These are phyloP conservation scores for Rattus rattus DNA, from an alignment of 2,113 vertebrate species.

Conservation along the genomic window DNA sequence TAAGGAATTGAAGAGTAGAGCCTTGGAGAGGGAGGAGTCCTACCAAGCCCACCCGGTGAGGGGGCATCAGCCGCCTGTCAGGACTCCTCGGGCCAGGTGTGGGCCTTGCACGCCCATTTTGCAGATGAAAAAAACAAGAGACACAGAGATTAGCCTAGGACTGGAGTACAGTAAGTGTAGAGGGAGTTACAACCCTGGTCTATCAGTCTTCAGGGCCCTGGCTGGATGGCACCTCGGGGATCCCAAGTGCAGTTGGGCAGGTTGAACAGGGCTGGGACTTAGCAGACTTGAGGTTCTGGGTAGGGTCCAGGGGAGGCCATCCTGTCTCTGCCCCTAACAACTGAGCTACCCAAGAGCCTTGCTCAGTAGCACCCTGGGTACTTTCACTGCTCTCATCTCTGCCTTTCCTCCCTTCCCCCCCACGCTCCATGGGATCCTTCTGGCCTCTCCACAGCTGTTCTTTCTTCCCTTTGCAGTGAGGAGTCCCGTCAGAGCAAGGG, in stretches of 20 bases:
- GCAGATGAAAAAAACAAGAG: neutral
- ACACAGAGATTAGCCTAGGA: neutral
- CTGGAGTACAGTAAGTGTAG: neutral
- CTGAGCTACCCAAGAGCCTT: neutral
- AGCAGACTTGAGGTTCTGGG: neutral
- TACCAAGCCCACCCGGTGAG: neutral
- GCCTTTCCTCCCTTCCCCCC: neutral
- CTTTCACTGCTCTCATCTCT: neutral
- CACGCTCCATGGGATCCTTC: neutral
- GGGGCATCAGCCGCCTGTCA: fast-evolving
- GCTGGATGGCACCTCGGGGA: fast-evolving
- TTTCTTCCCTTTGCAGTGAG: neutral
- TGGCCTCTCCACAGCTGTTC: neutral
- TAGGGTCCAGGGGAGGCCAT: too few species aligned
- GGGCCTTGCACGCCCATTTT: neutral
- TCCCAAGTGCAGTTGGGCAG: neutral
- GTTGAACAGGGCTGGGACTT: neutral
- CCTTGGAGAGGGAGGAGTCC: neutral
- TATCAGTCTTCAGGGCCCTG: neutral
- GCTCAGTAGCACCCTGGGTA: neutral
- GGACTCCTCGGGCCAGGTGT: fast-evolving
- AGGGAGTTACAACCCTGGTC: neutral
- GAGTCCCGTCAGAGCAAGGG: neutral
- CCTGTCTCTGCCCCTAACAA: neutral
- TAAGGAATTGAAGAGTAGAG: neutral